Percentiles rank a stretch among this genome's conserved stretches.
These are phyloP conservation scores for Dendrocopos noguchii DNA, from an alignment of 2,113 vertebrate species.

Conservation along the genomic window DNA sequence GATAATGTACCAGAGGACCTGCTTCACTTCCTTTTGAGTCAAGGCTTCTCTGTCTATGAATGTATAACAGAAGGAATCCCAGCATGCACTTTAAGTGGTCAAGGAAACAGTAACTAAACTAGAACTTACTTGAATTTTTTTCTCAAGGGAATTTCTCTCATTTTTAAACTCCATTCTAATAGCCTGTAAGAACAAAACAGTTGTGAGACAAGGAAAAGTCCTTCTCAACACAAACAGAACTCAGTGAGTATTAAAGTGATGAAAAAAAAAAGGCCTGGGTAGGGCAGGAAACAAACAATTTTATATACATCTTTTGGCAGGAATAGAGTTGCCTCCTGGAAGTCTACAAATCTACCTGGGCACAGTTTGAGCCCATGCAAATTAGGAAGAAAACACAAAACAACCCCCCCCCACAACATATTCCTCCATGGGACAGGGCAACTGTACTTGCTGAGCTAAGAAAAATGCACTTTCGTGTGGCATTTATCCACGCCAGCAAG, in stretches of 20 bases:
- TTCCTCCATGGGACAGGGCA: not conserved
- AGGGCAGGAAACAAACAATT: not conserved
- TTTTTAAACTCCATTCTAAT: slow-evolving; percentile 62
- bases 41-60: not conserved
- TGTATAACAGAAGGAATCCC: not conserved
- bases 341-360: not conserved
- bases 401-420: not conserved
- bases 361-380: not conserved
- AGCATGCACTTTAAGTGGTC: not conserved
- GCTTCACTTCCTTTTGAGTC: not conserved
- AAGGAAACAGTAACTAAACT: not conserved
- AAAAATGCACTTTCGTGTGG: not conserved
- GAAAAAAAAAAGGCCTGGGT: not conserved
- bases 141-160: slow-evolving; percentile 75
- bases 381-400: not conserved
- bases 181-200: slow-evolving; percentile 42
- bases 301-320: not conserved
- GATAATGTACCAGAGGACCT: slow-evolving; percentile 7
- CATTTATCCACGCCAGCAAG: not conserved
- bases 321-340: not conserved
- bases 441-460: not conserved
- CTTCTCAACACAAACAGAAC: not conserved
- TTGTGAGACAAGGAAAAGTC: not conserved
- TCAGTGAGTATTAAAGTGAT: not conserved
- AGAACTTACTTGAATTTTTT: slow-evolving; percentile 79